These are phyloP conservation scores for Mugil cephalus DNA, from an alignment of 2,113 vertebrate species.

Conservation along the genomic window DNA sequence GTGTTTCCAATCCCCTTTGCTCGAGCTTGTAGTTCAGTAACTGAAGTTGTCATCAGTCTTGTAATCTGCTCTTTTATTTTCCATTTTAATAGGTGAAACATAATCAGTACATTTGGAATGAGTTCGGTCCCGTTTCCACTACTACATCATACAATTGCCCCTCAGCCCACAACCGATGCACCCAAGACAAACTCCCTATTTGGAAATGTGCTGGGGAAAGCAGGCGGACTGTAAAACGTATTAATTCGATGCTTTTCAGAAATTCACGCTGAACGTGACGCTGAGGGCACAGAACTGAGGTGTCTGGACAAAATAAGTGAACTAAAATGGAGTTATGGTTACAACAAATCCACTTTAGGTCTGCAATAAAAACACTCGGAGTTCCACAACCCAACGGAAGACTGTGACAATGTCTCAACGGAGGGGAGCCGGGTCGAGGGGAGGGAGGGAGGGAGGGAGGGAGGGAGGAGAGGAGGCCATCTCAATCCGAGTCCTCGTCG, in stretches of 20 bases:
- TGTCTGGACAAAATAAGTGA: slow-evolving; percentile 31
- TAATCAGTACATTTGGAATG: slow-evolving; percentile 58
- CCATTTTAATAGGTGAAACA: slow-evolving; percentile 40
- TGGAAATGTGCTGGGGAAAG: slow-evolving; percentile 35
- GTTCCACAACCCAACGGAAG: slow-evolving; percentile 30
- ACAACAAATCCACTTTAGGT: slow-evolving; percentile 58
- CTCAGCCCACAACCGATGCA: slow-evolving; percentile 23
- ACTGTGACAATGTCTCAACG: slow-evolving; percentile 11
- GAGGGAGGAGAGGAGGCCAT: too few species aligned
- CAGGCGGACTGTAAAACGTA: slow-evolving; percentile 10
- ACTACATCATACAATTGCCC: slow-evolving; percentile 7
- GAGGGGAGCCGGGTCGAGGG: too few species aligned
- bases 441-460: too few species aligned
- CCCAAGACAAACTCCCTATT: slow-evolving; percentile 29
- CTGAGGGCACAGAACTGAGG: slow-evolving; percentile 26
- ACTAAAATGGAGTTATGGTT: slow-evolving; percentile 54
- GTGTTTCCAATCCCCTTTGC: slow-evolving; percentile 16
- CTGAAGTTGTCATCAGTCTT: slow-evolving; percentile 26
- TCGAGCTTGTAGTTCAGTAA: slow-evolving; percentile 8
- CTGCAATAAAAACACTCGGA: slow-evolving; percentile 38
- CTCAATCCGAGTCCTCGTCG: slow-evolving; percentile 97
- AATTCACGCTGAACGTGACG: slow-evolving; percentile 22
- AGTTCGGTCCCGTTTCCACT: slow-evolving; percentile 43
- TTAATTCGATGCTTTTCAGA: slow-evolving; percentile 42
- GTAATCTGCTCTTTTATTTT: slow-evolving; percentile 58